These are phyloP conservation scores for Branchinecta lindahli DNA, from an alignment of 1,140 invertebrate genomes.

Conservation along the genomic window DNA sequence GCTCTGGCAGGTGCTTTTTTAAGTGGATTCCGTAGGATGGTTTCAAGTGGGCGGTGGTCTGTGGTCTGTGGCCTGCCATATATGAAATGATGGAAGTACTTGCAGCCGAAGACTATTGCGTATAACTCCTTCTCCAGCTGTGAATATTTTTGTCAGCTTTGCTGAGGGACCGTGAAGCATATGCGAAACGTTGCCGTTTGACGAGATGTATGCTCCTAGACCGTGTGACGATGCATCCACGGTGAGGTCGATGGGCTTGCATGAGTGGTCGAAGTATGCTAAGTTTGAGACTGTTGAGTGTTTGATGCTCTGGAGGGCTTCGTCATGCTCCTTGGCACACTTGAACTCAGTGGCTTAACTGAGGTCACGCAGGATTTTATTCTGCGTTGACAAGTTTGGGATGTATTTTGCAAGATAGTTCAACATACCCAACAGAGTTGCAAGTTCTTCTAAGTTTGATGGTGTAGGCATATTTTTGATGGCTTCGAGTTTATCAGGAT, in stretches of 20 bases:
- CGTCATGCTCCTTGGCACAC: too few species aligned
- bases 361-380: too few species aligned
- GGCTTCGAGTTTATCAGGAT: conserved; percentile 5
- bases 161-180: neutral
- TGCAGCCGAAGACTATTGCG: conserved; percentile 8
- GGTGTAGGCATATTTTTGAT: conserved; percentile 5
- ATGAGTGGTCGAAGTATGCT: too few species aligned
- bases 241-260: too few species aligned
- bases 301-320: too few species aligned
- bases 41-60: conserved; percentile 7
- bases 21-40: neutral
- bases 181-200: conserved; percentile 8
- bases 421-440: conserved; percentile 4
- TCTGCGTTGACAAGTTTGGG: too few species aligned
- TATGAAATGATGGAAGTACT: conserved; percentile 8
- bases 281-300: too few species aligned
- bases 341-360: too few species aligned
- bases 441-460: conserved; percentile 2
- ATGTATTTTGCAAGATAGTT: too few species aligned
- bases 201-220: conserved; percentile 3
- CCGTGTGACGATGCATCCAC: too few species aligned
- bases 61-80: too few species aligned
- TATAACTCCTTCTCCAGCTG: conserved; percentile 5
- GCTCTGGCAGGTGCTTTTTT: conserved; percentile 3
- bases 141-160: conserved; percentile 2